A percentile compares a stretch with the other conserved stretches of the same genome.
These are phyloP conservation scores for Corynorhinus townsendii DNA, from an alignment of 2,113 vertebrate species.

Conservation along the genomic window DNA sequence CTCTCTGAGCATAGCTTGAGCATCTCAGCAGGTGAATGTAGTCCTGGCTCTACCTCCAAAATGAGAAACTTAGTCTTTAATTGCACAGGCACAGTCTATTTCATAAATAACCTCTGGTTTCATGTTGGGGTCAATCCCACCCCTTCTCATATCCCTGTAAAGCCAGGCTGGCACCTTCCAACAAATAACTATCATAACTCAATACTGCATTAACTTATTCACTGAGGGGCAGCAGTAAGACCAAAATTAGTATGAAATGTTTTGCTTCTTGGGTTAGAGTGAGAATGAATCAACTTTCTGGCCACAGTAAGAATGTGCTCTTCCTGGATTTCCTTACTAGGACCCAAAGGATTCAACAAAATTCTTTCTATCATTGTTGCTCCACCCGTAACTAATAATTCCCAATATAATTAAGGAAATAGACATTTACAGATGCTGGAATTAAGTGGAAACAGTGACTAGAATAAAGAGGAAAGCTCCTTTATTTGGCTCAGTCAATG, in stretches of 20 bases:
- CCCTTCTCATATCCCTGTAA: background rate
- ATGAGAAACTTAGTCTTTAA: background rate
- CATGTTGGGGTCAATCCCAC: background rate
- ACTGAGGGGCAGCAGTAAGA: background rate
- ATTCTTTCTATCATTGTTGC: background rate
- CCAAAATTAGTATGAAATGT: background rate
- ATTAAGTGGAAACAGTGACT: background rate
- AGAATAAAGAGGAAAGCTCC: background rate
- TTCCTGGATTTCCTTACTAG: background rate
- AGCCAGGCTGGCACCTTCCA: background rate
- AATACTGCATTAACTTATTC: background rate
- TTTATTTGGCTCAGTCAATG: background rate
- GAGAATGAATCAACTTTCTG: background rate
- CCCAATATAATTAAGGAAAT: conserved; percentile 12
- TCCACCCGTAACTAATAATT: background rate
- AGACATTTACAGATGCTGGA: background rate
- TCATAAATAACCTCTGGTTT: background rate
- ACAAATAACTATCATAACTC: background rate
- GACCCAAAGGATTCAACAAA: background rate
- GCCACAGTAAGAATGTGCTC: background rate
- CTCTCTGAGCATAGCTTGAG: background rate
- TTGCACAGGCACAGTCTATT: background rate
- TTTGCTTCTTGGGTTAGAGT: background rate
- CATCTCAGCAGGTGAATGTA: background rate
- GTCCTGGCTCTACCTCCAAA: background rate